Conservation (phyloP, 2,113 vertebrate species). For the Anguilla japonica region DNA sequence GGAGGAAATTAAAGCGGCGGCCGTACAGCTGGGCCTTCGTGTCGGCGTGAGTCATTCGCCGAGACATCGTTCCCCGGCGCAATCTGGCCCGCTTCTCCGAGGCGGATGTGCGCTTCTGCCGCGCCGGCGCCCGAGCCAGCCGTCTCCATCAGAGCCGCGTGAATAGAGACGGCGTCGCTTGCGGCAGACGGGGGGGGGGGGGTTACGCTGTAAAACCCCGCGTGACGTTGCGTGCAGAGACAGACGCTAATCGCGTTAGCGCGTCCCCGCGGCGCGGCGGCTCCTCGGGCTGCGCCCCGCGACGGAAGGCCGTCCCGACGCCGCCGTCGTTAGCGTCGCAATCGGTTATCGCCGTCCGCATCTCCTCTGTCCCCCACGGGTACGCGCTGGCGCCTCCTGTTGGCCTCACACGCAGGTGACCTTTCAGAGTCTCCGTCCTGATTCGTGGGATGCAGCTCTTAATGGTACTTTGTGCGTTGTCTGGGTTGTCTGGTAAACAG, state of each 20-base stretch:
- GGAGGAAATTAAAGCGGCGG: slow-evolving; percentile 13
- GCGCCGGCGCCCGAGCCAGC: slow-evolving; percentile 52
- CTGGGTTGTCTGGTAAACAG: background rate
- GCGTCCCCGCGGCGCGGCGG: background rate
- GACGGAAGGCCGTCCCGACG: background rate
- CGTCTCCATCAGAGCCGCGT: slow-evolving; percentile 63
- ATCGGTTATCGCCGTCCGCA: background rate
- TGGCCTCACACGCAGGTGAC: slow-evolving; percentile 6
- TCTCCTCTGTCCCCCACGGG: background rate
- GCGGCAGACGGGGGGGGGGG: slow-evolving; percentile 14
- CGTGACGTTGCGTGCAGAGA: slow-evolving; percentile 19
- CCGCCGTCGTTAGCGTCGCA: background rate
- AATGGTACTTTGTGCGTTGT: slow-evolving; percentile 8
- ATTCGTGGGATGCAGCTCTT: slow-evolving; percentile 12
- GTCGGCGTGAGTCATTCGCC: slow-evolving; percentile 39
- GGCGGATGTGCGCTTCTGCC: slow-evolving; percentile 60
- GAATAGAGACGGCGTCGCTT: slow-evolving; percentile 45
- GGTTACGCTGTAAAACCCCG: background rate
- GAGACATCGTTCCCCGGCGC: slow-evolving; percentile 48
- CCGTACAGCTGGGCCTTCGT: slow-evolving; percentile 29
- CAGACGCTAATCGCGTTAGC: slow-evolving; percentile 15
- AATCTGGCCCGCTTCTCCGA: slow-evolving; percentile 68
- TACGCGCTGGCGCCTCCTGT: background rate
- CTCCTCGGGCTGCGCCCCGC: background rate
- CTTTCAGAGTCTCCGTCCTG: slow-evolving; percentile 17